phyloP scores from a whole-genome alignment of 2,888 invertebrate species.

The Bombylius major region DNA sequence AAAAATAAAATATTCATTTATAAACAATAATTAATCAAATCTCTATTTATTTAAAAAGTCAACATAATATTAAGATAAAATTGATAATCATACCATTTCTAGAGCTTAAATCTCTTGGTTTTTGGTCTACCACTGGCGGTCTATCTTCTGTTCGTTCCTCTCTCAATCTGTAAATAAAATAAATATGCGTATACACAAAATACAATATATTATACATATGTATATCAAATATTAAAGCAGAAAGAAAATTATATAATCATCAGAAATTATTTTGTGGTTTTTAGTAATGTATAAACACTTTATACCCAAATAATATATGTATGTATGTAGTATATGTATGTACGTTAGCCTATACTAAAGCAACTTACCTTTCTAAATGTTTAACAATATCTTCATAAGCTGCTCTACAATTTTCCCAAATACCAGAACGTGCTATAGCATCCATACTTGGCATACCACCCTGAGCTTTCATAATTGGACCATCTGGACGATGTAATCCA shows the following conservation, averaged over 20 bases:
- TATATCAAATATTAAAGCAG: no score
- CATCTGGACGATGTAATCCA: constrained; percentile 69
- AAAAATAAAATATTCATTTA: neutral
- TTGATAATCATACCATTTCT: constrained; percentile 54
- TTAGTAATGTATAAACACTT: no score
- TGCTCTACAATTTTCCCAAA: constrained; percentile 91
- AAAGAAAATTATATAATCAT: no score
- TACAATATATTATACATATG: neutral
- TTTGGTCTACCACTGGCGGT: constrained; percentile 66
- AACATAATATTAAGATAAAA: no score
- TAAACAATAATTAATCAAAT: no score
- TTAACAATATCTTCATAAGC: constrained; percentile 92
- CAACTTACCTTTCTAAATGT: constrained; percentile 80
- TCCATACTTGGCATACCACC: constrained; percentile 77
- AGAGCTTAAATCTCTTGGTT: constrained; percentile 74
- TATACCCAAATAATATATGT: neutral
- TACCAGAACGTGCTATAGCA: constrained; percentile 78
- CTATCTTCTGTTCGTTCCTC: constrained; percentile 80
- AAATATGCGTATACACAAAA: neutral
- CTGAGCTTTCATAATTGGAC: constrained; percentile 63
- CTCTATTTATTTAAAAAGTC: no score
- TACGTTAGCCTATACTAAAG: neutral
- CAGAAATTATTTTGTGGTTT: no score
- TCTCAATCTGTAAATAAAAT: constrained; percentile 49
- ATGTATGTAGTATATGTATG: neutral